Base-by-base conservation (phyloP, 2,888 invertebrate species). In the Podotricha telesiphe region DNA sequence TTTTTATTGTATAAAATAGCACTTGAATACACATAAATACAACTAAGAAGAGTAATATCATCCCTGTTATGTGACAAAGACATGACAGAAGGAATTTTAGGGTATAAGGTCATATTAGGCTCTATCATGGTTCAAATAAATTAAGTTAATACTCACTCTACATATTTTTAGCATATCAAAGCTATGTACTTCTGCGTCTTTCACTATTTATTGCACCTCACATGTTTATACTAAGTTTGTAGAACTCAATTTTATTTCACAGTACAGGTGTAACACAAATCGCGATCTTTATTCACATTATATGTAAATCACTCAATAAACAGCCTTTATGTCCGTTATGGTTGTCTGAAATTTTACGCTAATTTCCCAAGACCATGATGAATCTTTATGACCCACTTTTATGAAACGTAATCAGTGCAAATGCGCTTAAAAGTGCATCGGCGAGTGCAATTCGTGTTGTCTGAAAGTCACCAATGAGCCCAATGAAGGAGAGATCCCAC, bases 391-490 rank as follows among this genome's bases (percentile, higher is more conserved):
- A 82, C 83, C 83, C 76, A 80, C 75, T 81, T 85, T 78, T 45
- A 56, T 61, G 37, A 42, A 56, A 50, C 56, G 53, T 73, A 77
- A 76, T 79, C 82, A 85, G 79, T 83, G 87, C 88, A 84, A 85
- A 87, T 86, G 88, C 88, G 86, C 74, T 82, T 81, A 86, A 82
- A 90, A 90, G 87, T 92, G 93, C 93, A 93, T 91, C 90, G 84
- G 83, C 83, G 87, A 91, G 87, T 93, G 92, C 93, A 93, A 91
- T 91, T 92, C 92, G 93, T 93, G 91, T 82, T 92, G 90, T 86
- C 92, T 92, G 92, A 93, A 92, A 93, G 92, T 93, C 92, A 89
- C 93, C 93, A 93, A 93, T 93, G 89, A 93, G 88, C 91, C 93
- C 93, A 93, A 93, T 93, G 93, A 93, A 91, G 92, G 88, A 89